Evolutionary conservation across 2,797 vertebrate genomes (phyloP), one percentile per base, ranked within the genome.

Genomic region (Denticeps clupeoides): DNA sequence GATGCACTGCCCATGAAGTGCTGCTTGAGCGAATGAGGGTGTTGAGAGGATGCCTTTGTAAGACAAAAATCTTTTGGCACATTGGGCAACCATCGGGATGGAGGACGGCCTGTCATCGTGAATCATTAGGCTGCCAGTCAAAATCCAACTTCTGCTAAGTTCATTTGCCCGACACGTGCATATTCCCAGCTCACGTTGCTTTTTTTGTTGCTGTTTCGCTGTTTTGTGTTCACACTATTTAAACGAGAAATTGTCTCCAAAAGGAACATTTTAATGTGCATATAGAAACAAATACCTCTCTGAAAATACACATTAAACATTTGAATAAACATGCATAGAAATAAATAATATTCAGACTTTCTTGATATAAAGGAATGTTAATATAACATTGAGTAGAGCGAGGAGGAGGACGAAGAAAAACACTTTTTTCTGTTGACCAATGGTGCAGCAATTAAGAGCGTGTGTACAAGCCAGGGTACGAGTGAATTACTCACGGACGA

Each of bases 51-150:
- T 27, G 42, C 45, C 40, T 66, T 71, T 66, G 54, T 56, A 44
- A 63, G 54, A 68, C 59, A 58, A 60, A 70, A 58, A n/a, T n/a
- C 50, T 56, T 56, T 18, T 58, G 63, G 69, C 64, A 67, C 72
- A 75, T 72, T 67, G 71, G 54, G 60, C 45, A 64, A 45, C 3
- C 22, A 62, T 32, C 23, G 10, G 38, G 69, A 70, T 18, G 58
- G 49, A 45, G 2, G 29, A 63, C 68, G 65, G 64, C 57, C 76
- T 82, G 79, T 82, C 82, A 77, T 56, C 76, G 48, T 46, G 9
- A 47, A 21, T 31, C 26, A 49, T 80, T 75, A 75, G 64, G 49
- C 35, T 29, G 63, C 18, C 21, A 11, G 44, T 55, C 45, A 33
- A 56, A 35, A 53, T 40, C 45, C 31, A 43, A 32, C 25, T 23